A percentile compares a stretch with the other conserved stretches of the same genome.
Conservation (phyloP, 2,888 invertebrate species). For the Harpalus rubripes region DNA sequence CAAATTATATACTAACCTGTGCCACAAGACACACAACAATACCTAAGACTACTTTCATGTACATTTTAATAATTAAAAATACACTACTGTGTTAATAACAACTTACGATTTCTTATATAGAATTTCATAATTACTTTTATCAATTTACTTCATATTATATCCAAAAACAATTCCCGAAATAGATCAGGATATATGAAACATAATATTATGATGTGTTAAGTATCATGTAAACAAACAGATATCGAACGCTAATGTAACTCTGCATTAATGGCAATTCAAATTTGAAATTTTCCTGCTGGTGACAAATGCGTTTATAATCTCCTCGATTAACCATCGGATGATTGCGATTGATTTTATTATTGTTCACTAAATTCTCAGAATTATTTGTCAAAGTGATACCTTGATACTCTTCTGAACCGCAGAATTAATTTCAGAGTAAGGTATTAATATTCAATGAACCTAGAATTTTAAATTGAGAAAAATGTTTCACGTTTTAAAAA, state of each 20-base stretch:
- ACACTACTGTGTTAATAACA: not conserved
- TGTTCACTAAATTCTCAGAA: constrained; percentile 34
- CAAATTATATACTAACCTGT: no score
- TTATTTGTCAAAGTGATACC: constrained; percentile 8
- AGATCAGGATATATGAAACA: not conserved
- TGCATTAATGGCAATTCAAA: constrained; percentile 28
- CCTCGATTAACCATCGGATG: constrained; percentile 14
- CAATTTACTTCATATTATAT: constrained; percentile 11
- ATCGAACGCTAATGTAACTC: constrained; percentile 4
- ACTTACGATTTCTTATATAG: constrained; percentile 7
- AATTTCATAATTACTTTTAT: no score
- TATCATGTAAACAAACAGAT: constrained; percentile 35
- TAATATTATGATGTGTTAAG: constrained; percentile 6
- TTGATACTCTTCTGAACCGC: not conserved
- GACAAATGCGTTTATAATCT: constrained; percentile 42
- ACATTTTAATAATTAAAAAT: constrained; percentile 14
- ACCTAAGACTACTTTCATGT: not conserved
- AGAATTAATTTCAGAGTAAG: not conserved
- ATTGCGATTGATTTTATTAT: constrained; percentile 38
- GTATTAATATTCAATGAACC: constrained; percentile 25
- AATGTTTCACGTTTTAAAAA: constrained; percentile 20
- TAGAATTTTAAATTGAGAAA: constrained; percentile 8
- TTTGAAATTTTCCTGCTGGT: constrained; percentile 14
- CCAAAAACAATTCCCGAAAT: constrained; percentile 1
- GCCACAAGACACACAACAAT: not conserved